A percentile compares a stretch with the other conserved stretches of the same genome.
Evolutionary conservation across 2,888 invertebrate genomes (phyloP).

Genomic region (Sphaeridia pumilis): DNA sequence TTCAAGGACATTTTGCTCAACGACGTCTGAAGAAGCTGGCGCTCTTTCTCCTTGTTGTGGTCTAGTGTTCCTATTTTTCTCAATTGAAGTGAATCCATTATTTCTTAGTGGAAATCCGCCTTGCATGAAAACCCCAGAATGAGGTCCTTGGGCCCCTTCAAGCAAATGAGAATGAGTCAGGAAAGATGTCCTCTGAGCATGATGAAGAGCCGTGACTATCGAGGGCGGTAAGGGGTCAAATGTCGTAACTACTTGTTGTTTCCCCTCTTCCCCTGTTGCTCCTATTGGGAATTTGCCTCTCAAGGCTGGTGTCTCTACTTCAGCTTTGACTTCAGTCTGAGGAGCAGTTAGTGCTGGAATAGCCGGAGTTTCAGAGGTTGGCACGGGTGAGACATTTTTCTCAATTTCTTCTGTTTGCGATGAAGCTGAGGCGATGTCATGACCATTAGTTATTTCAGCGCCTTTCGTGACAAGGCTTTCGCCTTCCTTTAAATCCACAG

Average conservation of each 20-base stretch:
- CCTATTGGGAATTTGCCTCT: conserved; percentile 22
- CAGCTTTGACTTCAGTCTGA: neutral
- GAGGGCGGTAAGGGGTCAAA: conserved; percentile 32
- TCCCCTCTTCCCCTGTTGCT: conserved; percentile 12
- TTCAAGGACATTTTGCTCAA: neutral
- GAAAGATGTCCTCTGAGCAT: conserved; percentile 35
- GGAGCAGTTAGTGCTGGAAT: neutral
- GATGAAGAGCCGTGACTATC: conserved; percentile 32
- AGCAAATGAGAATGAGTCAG: conserved; percentile 34
- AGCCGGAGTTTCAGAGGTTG: conserved; percentile 5
- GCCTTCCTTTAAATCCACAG: neutral
- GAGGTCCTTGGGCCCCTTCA: neutral
- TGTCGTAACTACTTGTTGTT: conserved; percentile 14
- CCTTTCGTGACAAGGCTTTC: neutral
- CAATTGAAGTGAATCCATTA: too few species aligned
- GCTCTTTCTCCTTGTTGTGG: too few species aligned
- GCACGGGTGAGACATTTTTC: conserved; percentile 3
- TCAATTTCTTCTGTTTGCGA: conserved; percentile 1
- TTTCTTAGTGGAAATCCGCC: too few species aligned
- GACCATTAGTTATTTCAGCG: neutral
- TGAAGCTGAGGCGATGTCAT: conserved; percentile 2
- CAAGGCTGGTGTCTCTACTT: conserved; percentile 14
- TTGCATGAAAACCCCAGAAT: conserved; percentile 25
- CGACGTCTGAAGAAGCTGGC: neutral
- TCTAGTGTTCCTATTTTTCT: too few species aligned